Evolutionary conservation across 2,888 invertebrate species (phyloP), one percentile per base, ranked within the genome.

Genomic region (Resseliella maxima): DNA sequence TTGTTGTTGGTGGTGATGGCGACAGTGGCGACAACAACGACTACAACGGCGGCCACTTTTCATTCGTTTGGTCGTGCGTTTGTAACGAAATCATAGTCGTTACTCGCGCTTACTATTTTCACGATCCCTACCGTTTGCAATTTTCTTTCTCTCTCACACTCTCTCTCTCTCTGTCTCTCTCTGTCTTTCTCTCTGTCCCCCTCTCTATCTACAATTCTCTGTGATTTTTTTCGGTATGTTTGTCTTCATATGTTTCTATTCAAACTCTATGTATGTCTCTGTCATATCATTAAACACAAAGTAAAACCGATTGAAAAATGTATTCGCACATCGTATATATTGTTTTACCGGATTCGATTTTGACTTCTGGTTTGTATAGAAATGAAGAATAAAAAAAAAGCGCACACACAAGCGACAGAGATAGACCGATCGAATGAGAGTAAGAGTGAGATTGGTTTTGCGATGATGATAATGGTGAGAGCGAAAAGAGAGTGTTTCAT

Each of bases 281-380:
- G 36, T 35, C 81, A 81, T 81, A 81, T 81, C 81, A 81, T 81
- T 81, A 81, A 81, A 81, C 81, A 36, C 81, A 81, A 81, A 81
- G 81, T 36, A 35, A 36, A 81, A 81, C 36, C 81, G 81, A 81
- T 81, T 81, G 81, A 81, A 81, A 81, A 81, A 81, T 81, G 35
- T 81, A 36, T 81, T 81, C 81, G 81, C 81, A 81, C 81, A 81
- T 64, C 31, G 31, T 64, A 64, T 27, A 64, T 64, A 64, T 64
- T 64, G 64, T 64, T 81, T 81, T 21, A 81, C 35, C 36, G 21
- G 81, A 81, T 81, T 81, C 81, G 18, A 81, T 36, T 81, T 81
- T 15, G 81, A 36, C 36, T 81, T 81, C 81, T 36, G 81, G 59
- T 59, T 24, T 5, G 3, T n/a, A 3, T 27, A 24, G 24, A 27